Base-by-base conservation (phyloP, 2,113 vertebrate genomes). In the Malurus elegans region DNA sequence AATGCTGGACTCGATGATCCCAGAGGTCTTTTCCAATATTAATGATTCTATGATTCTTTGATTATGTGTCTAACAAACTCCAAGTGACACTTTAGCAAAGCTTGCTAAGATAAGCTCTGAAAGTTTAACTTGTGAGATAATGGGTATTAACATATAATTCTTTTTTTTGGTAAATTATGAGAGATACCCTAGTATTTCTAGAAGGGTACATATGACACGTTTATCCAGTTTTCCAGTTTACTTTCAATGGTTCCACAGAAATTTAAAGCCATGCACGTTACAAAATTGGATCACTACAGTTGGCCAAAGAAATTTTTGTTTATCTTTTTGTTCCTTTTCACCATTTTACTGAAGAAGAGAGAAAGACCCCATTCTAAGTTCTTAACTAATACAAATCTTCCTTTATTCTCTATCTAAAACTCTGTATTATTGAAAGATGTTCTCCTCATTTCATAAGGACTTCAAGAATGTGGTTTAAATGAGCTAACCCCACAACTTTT, bases 1-100 rank as follows among this genome's bases (percentile, higher is more conserved):
- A 79, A 71, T 3, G 2, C 7, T 34, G 17, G 12, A 42, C 42
- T 79, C 0, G 0, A 9, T 34, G 4, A 26, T 31, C 48, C 64
- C 42, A 48, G 25, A 56, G 17, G 25, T 48, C 6, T 26, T 56
- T 79, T 54, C 19, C 29, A 42, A 17, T 5, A 3, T 40, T 23
- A 56, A 21, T n/a, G 9, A 65, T 56, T 24, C 16, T 44, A 25
- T 36, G 34, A 32, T 47, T 71, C 15, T 53, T 25, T 62, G 29
- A 62, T 31, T 48, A 31, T 50, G 11, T 57, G 5, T 42, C 21
- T n/a, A 42, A 45, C 3, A 61, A 42, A 74, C 62, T 61, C 19
- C 29, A 38, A 15, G 16, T 34, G 25, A 2, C 12, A 42, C 17
- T 60, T 76, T 32, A 60, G 8, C 32, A 45, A 45, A 56, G 4